Evolutionary conservation across 2,888 invertebrate species (phyloP), one percentile per base, ranked within the genome.

Genomic region (Apodemia hepburni): DNA sequence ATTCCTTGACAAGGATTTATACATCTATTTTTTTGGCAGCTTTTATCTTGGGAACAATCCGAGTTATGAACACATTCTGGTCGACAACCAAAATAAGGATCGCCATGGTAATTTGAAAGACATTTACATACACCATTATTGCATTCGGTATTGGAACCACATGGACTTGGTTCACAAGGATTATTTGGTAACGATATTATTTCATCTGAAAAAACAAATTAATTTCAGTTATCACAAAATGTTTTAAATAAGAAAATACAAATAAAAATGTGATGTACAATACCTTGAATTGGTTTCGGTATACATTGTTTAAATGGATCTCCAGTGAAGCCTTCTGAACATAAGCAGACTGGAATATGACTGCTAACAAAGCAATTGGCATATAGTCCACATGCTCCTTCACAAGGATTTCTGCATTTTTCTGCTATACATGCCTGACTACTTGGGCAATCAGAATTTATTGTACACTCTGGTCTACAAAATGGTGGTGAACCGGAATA

Each of bases 341-440:
- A 96, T 62, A 93, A 92, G 73, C 96, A 96, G n/a, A 95, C 92
- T 2, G 96, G 94, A 64, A 94, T 90, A 75, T 96, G 96, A 76
- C 95, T 95, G 58, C 93, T 92, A 1, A 95, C 95, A 75, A 93
- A 92, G 70, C 96, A 96, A 54, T 92, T 84, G 7, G 96, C 94
- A 75, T 93, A 93, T 49, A 92, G 77, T 29, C 95, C 95, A 76
- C 95, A 95, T 3, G 94, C 92, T 42, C 94, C 94, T 29, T 94
- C 93, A 73, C 95, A 95, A 57, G 95, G 95, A 77, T 95, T 93
- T 65, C 88, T 77, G 73, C 96, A 96, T 82, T 95, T 95, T 73
- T 94, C 94, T 66, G 93, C 92, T 47, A 94, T 84, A 74, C 96
- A 96, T 15, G 95, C 95, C 74, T 92, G 92, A 71, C 94, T 90